A percentile compares a stretch with the other conserved stretches of the same genome.
phyloP scores from a whole-genome alignment of 2,113 vertebrate species.

The Myocastor coypus region DNA sequence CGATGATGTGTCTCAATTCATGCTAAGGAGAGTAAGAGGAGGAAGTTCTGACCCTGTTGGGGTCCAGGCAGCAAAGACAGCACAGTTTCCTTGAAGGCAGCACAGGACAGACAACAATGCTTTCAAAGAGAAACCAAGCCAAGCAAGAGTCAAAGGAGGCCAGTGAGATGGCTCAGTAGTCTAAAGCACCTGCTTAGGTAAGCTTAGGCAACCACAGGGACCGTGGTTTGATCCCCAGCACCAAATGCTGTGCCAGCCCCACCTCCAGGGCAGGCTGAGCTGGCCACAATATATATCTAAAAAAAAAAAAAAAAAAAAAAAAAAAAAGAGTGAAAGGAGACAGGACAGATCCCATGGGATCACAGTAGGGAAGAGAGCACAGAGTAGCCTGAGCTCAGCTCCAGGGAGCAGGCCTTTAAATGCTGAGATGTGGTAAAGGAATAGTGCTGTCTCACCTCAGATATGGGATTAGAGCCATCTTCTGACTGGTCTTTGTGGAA shows the following conservation, averaged over 20 bases:
- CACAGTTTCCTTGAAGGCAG: not conserved
- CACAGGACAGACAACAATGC: not conserved
- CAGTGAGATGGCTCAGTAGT: no score
- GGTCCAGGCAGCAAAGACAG: not conserved
- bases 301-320: no score
- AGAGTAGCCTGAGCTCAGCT: not conserved
- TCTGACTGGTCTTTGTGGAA: not conserved
- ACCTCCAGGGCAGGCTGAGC: no score
- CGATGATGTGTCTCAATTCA: not conserved
- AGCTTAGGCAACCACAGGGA: no score
- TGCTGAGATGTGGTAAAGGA: not conserved
- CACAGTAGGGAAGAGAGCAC: not conserved
- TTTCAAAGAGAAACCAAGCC: not conserved
- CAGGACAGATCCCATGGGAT: not conserved
- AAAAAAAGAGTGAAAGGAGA: not conserved
- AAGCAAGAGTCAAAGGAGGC: not conserved
- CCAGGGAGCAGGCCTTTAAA: not conserved
- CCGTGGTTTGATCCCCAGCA: no score
- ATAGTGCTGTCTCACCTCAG: accelerated
- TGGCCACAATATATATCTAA: no score
- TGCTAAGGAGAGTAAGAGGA: not conserved
- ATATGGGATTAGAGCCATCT: not conserved
- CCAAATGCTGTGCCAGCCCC: no score
- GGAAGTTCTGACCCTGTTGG: not conserved
- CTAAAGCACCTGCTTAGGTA: no score